phyloP scores from a whole-genome alignment of 2,113 vertebrate genomes.

The Emydura subglobosa region DNA sequence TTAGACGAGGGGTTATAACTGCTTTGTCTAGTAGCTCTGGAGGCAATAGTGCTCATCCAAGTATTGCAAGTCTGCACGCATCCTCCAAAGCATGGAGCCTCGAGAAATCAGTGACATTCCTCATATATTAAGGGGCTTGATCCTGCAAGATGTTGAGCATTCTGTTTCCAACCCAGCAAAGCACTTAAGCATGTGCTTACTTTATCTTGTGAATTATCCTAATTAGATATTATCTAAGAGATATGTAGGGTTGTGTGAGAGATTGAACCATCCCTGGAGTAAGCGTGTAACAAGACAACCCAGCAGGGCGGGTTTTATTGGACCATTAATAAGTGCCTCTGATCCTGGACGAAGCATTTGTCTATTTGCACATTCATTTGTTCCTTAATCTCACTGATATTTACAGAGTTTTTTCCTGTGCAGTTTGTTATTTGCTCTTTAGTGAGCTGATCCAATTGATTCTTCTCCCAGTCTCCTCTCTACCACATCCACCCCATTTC shows the following conservation, averaged over 20 bases:
- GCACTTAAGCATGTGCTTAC: background rate
- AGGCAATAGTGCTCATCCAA: background rate
- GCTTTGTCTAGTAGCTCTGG: background rate
- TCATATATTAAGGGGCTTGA: background rate
- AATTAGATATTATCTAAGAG: background rate
- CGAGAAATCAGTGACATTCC: background rate
- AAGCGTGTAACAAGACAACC: background rate
- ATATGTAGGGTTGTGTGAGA: background rate
- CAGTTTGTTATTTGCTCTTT: fast-evolving
- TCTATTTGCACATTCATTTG: background rate
- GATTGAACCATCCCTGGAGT: background rate
- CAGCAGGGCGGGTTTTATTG: background rate
- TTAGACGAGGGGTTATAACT: background rate
- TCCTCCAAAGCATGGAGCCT: background rate
- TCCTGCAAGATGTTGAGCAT: background rate
- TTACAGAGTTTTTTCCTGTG: background rate
- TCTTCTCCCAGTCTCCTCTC: background rate
- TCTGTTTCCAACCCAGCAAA: background rate
- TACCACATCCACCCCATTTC: background rate
- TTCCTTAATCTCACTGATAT: background rate
- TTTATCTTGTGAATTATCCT: background rate
- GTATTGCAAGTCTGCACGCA: background rate
- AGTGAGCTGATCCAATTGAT: background rate
- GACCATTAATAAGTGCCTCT: background rate
- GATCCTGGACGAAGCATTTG: background rate